phyloP scores from a whole-genome alignment of 92 coral and sea anemone species.

The Siderastrea radians region DNA sequence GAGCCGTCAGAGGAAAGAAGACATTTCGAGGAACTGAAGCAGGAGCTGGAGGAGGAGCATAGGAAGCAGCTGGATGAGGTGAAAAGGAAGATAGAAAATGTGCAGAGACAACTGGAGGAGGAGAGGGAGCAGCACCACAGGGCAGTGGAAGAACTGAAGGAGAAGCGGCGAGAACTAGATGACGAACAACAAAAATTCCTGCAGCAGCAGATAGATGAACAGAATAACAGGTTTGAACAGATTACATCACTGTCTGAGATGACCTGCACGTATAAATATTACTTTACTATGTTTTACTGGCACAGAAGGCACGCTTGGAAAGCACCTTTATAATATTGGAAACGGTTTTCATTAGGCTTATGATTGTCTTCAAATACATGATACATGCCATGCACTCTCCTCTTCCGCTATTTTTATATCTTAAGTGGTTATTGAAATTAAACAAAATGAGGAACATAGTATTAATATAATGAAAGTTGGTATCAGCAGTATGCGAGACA shows the following conservation, averaged over 20 bases:
- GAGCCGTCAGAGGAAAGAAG: slow-evolving; percentile 26
- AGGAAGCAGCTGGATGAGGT: slow-evolving; percentile 75
- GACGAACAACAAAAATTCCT: slow-evolving; percentile 42
- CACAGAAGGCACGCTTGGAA: too few species aligned
- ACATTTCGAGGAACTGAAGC: slow-evolving; percentile 63
- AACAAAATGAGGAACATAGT: too few species aligned
- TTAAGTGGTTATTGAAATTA: too few species aligned
- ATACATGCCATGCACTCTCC: too few species aligned
- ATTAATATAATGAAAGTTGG: too few species aligned
- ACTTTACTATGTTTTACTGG: too few species aligned
- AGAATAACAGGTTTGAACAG: slow-evolving; percentile 28
- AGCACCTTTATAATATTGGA: too few species aligned
- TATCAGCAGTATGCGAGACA: too few species aligned
- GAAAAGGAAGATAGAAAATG: slow-evolving; percentile 59
- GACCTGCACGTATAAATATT: background rate
- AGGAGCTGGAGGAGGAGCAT: slow-evolving; percentile 72
- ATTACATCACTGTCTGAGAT: background rate
- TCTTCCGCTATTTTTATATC: too few species aligned
- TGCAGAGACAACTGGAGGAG: slow-evolving; percentile 77
- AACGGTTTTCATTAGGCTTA: too few species aligned
- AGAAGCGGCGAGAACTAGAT: slow-evolving; percentile 28
- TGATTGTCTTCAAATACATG: too few species aligned
- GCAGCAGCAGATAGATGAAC: slow-evolving; percentile 51
- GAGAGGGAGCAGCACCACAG: slow-evolving; percentile 77
- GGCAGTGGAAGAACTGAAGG: slow-evolving; percentile 67